These are phyloP conservation scores for Ciconia boyciana DNA, from an alignment of 2,113 vertebrate genomes.

Conservation along the genomic window DNA sequence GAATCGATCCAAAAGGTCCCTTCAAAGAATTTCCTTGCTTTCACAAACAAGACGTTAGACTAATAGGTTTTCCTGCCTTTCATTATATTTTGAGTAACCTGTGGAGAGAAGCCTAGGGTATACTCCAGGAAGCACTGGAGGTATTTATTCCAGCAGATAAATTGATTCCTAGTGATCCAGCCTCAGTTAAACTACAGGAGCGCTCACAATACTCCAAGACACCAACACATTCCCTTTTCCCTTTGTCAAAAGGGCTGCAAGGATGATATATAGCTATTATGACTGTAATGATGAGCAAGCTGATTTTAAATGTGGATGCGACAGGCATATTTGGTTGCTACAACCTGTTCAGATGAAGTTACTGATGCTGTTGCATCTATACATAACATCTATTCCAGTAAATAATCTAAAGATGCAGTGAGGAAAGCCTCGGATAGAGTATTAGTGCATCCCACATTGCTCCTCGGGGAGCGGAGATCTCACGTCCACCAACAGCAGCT, in stretches of 20 bases:
- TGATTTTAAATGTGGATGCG: neutral
- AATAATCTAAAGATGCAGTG: neutral
- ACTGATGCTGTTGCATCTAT: neutral
- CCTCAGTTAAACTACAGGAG: neutral
- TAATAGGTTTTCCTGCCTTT: neutral
- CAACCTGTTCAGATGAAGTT: neutral
- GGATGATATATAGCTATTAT: neutral
- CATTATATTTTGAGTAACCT: neutral
- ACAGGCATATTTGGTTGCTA: neutral
- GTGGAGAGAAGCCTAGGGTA: neutral
- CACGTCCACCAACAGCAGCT: neutral
- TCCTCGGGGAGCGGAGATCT: neutral
- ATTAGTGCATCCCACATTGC: neutral
- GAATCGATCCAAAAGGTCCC: neutral
- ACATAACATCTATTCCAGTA: neutral
- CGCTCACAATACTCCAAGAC: neutral
- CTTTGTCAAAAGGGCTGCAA: neutral
- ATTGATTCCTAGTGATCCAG: neutral
- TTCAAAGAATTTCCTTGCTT: neutral
- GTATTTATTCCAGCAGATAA: neutral
- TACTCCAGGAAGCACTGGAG: neutral
- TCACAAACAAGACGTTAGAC: neutral
- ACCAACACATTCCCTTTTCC: neutral
- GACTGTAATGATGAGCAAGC: neutral
- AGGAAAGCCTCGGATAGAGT: neutral